Evolutionary conservation across 2,888 invertebrate species (phyloP).

Genomic region (Cataglyphis livida): DNA sequence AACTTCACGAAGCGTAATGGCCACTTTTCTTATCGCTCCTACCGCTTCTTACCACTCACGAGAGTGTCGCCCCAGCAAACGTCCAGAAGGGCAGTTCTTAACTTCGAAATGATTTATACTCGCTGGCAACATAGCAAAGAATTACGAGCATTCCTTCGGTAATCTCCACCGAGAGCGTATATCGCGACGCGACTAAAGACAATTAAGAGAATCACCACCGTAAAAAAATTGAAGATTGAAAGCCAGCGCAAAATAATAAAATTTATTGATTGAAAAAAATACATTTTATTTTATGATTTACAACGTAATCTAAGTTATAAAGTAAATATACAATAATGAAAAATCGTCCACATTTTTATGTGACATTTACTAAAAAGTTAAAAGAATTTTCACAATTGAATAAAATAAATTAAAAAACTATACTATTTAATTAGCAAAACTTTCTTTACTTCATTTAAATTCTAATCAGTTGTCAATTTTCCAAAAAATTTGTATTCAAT

Average conservation of each 20-base stretch:
- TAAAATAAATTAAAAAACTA: not conserved
- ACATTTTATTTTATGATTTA: no score
- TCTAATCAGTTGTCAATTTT: not conserved
- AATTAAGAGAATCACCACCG: constrained; percentile 16
- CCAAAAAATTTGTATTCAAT: not conserved
- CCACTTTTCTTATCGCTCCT: constrained; percentile 37
- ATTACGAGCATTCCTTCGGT: constrained; percentile 49
- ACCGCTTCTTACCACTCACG: constrained; percentile 49
- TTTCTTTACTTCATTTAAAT: not conserved
- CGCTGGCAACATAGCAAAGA: constrained; percentile 35
- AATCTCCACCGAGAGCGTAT: constrained; percentile 31
- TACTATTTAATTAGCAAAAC: not conserved
- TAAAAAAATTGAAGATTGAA: constrained; percentile 13
- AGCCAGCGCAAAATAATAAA: not conserved
- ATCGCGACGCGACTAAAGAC: constrained; percentile 7
- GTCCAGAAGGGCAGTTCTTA: constrained; percentile 34
- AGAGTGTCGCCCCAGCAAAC: constrained; percentile 52
- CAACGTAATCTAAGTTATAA: no score
- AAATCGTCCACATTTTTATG: no score
- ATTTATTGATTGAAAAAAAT: no score
- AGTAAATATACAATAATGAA: no score
- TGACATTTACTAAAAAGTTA: not conserved
- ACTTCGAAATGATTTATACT: constrained; percentile 55
- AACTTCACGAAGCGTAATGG: constrained; percentile 57
- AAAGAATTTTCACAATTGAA: not conserved